Conservation (phyloP, 2,113 vertebrate genomes). For the Azemiops feae region DNA sequence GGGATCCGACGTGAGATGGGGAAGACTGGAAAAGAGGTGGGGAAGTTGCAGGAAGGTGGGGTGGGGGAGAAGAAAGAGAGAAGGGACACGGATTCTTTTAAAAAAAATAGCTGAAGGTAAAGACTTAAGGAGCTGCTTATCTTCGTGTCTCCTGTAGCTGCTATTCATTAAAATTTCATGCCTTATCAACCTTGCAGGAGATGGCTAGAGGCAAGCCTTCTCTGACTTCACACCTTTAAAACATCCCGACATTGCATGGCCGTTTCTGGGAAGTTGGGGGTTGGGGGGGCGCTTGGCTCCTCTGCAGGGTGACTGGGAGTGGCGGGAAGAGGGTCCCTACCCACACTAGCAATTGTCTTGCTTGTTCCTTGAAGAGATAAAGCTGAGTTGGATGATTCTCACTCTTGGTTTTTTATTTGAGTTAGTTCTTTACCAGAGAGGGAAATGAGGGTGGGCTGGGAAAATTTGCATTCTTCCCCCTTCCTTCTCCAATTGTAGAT, state of each 20-base stretch:
- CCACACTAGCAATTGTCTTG: not conserved
- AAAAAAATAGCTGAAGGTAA: not conserved
- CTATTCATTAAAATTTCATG: not conserved
- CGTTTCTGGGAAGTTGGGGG: not conserved
- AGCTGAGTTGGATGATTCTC: not conserved
- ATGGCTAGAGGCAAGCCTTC: not conserved
- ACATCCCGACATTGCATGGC: not conserved
- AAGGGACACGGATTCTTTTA: not conserved
- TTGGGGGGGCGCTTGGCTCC: not conserved
- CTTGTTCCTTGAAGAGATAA: not conserved
- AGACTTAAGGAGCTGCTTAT: not conserved
- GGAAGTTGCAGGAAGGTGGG: not conserved
- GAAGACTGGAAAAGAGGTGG: not conserved
- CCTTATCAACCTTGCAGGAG: not conserved
- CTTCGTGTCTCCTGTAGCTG: not conserved
- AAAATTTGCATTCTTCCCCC: not conserved
- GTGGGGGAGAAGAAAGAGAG: not conserved
- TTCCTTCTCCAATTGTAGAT: not conserved
- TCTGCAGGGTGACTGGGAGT: not conserved
- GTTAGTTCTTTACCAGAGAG: not conserved
- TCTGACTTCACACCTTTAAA: not conserved
- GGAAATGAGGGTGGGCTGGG: not conserved
- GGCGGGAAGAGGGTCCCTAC: fast-evolving
- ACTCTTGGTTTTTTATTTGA: not conserved
- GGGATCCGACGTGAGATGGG: not conserved